phyloP scores from a whole-genome alignment of 2,113 vertebrate species.

The Callopanchax toddi region DNA sequence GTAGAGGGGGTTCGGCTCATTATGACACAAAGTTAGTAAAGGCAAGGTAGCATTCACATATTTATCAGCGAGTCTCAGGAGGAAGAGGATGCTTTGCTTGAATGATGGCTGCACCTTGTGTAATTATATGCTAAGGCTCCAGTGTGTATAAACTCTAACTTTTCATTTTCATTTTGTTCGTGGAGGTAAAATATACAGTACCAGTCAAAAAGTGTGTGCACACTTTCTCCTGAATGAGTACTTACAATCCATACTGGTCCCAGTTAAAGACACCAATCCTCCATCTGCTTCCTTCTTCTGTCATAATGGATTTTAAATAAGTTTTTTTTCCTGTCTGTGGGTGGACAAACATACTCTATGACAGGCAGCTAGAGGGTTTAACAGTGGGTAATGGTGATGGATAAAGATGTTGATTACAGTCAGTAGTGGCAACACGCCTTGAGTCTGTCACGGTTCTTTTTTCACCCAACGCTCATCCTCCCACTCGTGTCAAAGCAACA shows the following conservation, averaged over 20 bases:
- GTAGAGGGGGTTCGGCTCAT: slow-evolving; percentile 7
- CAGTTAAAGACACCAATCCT: slow-evolving; percentile 5
- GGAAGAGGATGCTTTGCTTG: slow-evolving; percentile 14
- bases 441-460: slow-evolving; percentile 21
- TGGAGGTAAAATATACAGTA: slow-evolving; percentile 1
- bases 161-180: slow-evolving; percentile 10
- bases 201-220: background rate
- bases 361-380: slow-evolving; percentile 22
- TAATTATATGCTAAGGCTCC: slow-evolving; percentile 31
- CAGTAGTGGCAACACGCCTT: slow-evolving; percentile 15
- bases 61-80: slow-evolving; percentile 38
- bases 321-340: slow-evolving; percentile 38
- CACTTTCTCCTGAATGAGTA: background rate
- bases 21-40: slow-evolving; percentile 7
- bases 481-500: slow-evolving; percentile 33
- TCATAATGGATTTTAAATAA: slow-evolving; percentile 13
- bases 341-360: slow-evolving; percentile 33
- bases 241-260: background rate
- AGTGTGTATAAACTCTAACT: background rate
- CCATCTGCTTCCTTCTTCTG: background rate
- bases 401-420: slow-evolving; percentile 61
- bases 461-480: slow-evolving; percentile 30
- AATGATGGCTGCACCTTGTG: slow-evolving; percentile 33
- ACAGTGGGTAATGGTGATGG: slow-evolving; percentile 50
- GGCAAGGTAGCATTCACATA: slow-evolving; percentile 10